Evolutionary conservation across 2,888 invertebrate genomes (phyloP).

Genomic region (Pteria penguin): DNA sequence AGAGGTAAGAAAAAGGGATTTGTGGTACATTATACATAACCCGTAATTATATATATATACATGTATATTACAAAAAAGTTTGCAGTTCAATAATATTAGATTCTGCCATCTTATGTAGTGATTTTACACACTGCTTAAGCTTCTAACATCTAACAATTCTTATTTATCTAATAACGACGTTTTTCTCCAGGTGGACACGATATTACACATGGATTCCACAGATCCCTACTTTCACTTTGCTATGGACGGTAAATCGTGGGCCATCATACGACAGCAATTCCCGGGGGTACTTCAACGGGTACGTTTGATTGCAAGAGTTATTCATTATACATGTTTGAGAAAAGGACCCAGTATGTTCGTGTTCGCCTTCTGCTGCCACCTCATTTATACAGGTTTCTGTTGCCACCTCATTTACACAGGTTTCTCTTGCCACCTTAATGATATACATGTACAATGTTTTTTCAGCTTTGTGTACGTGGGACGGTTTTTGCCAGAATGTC

Average conservation of each 20-base stretch:
- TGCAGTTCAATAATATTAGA: no score
- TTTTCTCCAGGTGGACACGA: conserved; percentile 10
- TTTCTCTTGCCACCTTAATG: not conserved
- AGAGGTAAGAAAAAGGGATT: no score
- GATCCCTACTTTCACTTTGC: conserved; percentile 80
- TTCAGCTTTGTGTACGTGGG: conserved; percentile 82
- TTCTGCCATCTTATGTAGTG: no score
- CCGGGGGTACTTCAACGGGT: conserved; percentile 86
- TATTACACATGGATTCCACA: conserved; percentile 29
- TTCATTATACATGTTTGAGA: no score
- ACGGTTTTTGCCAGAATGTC: conserved; percentile 96
- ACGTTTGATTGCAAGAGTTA: no score
- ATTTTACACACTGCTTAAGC: no score
- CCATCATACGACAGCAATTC: conserved; percentile 85
- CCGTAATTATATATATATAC: no score
- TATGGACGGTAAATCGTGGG: conserved; percentile 87
- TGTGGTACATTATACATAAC: no score
- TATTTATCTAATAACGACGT: not conserved
- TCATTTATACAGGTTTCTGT: not conserved
- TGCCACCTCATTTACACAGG: not conserved
- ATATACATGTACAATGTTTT: conserved; percentile 6
- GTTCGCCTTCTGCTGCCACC: no score
- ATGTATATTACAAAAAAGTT: no score
- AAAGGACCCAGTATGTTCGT: no score
- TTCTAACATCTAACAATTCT: no score